A percentile compares a stretch with the other conserved stretches of the same genome.
Evolutionary conservation across 2,888 invertebrate genomes (phyloP).

Genomic region (Chrysolina americana): DNA sequence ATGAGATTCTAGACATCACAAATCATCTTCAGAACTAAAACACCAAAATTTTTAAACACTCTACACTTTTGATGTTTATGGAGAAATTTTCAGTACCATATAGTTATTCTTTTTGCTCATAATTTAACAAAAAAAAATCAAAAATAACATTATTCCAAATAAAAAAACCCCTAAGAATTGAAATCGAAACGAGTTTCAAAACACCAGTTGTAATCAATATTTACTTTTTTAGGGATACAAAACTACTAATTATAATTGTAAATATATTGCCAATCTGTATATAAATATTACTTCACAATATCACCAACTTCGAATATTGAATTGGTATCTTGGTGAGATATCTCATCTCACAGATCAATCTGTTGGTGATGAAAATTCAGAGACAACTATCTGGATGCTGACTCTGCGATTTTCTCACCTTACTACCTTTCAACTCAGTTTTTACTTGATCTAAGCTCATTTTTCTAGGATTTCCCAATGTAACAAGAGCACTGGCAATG

Average conservation of each 20-base stretch:
- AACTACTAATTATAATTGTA: neutral
- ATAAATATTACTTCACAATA: conserved; percentile 23
- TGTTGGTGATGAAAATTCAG: conserved; percentile 27
- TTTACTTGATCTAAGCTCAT: conserved; percentile 79
- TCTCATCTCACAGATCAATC: neutral
- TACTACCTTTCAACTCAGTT: conserved; percentile 71
- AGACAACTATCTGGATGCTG: conserved; percentile 78
- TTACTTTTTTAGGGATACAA: neutral
- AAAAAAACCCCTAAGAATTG: neutral
- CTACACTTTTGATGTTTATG: no score
- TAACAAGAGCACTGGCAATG: conserved; percentile 91
- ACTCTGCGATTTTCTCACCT: conserved; percentile 76
- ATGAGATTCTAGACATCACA: no score
- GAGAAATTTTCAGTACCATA: no score
- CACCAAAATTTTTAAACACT: no score
- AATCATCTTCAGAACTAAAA: no score
- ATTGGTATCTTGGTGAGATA: neutral
- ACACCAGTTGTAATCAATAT: neutral
- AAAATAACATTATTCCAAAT: neutral
- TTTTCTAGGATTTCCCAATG: conserved; percentile 86
- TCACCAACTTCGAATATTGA: conserved; percentile 1
- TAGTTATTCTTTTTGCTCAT: no score
- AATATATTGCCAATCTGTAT: conserved; percentile 20
- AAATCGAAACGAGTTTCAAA: neutral
- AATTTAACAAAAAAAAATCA: neutral